Evolutionary conservation across 1,140 invertebrate genomes (phyloP).

Genomic region (Megathymus violae): DNA sequence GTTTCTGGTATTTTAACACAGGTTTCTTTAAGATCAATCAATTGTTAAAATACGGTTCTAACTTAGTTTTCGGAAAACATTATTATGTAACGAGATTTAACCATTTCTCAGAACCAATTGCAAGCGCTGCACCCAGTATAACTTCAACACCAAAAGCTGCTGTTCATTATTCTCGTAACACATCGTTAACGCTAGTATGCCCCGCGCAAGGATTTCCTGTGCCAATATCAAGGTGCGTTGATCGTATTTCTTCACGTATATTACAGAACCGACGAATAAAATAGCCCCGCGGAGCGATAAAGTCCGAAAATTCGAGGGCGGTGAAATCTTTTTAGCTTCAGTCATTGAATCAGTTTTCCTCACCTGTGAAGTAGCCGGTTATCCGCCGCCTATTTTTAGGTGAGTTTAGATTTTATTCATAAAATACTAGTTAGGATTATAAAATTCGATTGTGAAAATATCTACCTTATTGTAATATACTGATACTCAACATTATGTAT

Average conservation of each 20-base stretch:
- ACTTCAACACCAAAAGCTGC: slow-evolving; percentile 80
- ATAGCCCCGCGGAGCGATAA: slow-evolving; percentile 84
- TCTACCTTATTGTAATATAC: slow-evolving; percentile 1
- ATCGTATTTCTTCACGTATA: slow-evolving; percentile 48
- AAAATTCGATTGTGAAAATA: neutral
- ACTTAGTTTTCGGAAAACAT: neutral
- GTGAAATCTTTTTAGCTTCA: slow-evolving; percentile 86
- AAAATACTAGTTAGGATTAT: no score
- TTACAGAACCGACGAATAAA: slow-evolving; percentile 74
- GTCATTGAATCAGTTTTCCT: slow-evolving; percentile 84
- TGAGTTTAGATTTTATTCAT: slow-evolving; percentile 64
- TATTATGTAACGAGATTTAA: slow-evolving; percentile 6
- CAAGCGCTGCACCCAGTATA: slow-evolving; percentile 84
- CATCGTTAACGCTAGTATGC: slow-evolving; percentile 85
- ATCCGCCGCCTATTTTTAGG: slow-evolving; percentile 87
- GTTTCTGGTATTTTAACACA: slow-evolving; percentile 80
- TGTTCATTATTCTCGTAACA: slow-evolving; percentile 65
- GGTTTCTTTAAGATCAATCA: neutral
- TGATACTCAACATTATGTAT: slow-evolving; percentile 14
- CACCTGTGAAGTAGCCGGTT: slow-evolving; percentile 86
- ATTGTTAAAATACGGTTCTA: neutral
- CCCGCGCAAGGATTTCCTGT: slow-evolving; percentile 88
- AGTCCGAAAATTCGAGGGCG: slow-evolving; percentile 85
- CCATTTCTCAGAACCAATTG: slow-evolving; percentile 84
- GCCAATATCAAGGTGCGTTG: slow-evolving; percentile 87